A percentile compares a stretch with the other conserved stretches of the same genome.
These are phyloP conservation scores for Chrysogorgia sp. DNA, from an alignment of 92 coral and sea anemone genomes.

Conservation along the genomic window DNA sequence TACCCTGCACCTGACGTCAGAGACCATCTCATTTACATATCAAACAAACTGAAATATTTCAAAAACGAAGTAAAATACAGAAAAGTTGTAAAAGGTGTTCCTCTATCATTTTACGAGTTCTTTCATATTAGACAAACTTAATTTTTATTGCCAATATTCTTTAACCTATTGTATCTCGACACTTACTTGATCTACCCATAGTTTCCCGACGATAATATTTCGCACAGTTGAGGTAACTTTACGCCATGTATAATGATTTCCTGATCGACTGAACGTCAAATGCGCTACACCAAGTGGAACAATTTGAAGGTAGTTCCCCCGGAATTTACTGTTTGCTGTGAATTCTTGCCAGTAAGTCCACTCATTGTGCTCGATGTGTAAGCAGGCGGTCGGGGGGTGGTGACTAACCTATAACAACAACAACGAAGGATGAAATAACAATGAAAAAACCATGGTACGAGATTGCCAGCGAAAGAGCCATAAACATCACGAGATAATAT, in stretches of 20 bases:
- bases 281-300: constrained; percentile 96
- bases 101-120: neutral
- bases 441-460: neutral
- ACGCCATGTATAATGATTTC: constrained; percentile 96
- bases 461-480: neutral
- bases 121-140: too few species aligned
- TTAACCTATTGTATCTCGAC: neutral
- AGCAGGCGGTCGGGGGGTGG: constrained; percentile 97
- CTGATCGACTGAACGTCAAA: constrained; percentile 84
- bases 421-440: neutral
- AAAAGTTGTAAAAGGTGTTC: too few species aligned
- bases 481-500: neutral
- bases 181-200: constrained; percentile 95
- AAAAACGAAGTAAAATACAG: too few species aligned
- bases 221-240: constrained; percentile 98
- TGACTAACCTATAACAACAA: constrained; percentile 76
- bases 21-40: too few species aligned
- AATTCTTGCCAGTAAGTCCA: constrained; percentile 99
- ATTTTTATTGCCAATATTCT: neutral
- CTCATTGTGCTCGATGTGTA: constrained; percentile 95
- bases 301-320: constrained; percentile 95
- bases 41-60: too few species aligned
- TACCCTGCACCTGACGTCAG: too few species aligned
- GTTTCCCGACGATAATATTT: constrained; percentile 96
- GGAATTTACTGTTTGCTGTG: constrained; percentile 94